Percentiles rank a stretch among this genome's conserved stretches.
These are phyloP conservation scores for Stenurella melanura DNA, from an alignment of 2,888 invertebrate genomes.

Conservation along the genomic window DNA sequence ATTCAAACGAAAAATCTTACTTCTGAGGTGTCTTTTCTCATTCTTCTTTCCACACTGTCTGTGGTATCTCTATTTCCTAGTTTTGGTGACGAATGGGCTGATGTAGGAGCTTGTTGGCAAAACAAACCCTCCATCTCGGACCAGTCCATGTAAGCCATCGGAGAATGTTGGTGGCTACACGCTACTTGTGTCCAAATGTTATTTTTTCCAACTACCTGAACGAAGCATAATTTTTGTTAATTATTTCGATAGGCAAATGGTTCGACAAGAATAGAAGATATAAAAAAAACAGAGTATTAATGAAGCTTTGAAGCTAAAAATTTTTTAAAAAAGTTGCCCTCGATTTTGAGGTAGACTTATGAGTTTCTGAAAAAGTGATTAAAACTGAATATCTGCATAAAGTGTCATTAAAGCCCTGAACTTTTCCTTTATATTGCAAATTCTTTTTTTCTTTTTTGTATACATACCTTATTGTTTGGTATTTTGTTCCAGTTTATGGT, in stretches of 20 bases:
- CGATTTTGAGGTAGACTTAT: no score
- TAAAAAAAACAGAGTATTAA: background rate
- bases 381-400: no score
- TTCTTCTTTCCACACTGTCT: slow-evolving; percentile 77
- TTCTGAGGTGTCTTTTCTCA: slow-evolving; percentile 88
- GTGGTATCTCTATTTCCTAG: slow-evolving; percentile 71
- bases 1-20: slow-evolving; percentile 68
- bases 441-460: background rate
- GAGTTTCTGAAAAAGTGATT: no score
- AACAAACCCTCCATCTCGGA: slow-evolving; percentile 95
- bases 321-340: no score
- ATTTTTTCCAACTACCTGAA: slow-evolving; percentile 87
- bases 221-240: slow-evolving; percentile 12
- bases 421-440: no score
- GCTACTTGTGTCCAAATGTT: slow-evolving; percentile 96
- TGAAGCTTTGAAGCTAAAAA: no score
- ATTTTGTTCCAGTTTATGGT: slow-evolving; percentile 99
- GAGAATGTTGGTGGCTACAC: slow-evolving; percentile 87
- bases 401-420: no score
- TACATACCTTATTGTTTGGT: slow-evolving; percentile 86
- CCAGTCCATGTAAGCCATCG: slow-evolving; percentile 92
- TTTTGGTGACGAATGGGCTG: slow-evolving; percentile 76
- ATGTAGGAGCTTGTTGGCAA: slow-evolving; percentile 86
- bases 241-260: background rate
- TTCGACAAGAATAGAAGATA: no score